Conservation (phyloP, 2,797 vertebrate genomes). For the Sebastolobus altivelis region DNA sequence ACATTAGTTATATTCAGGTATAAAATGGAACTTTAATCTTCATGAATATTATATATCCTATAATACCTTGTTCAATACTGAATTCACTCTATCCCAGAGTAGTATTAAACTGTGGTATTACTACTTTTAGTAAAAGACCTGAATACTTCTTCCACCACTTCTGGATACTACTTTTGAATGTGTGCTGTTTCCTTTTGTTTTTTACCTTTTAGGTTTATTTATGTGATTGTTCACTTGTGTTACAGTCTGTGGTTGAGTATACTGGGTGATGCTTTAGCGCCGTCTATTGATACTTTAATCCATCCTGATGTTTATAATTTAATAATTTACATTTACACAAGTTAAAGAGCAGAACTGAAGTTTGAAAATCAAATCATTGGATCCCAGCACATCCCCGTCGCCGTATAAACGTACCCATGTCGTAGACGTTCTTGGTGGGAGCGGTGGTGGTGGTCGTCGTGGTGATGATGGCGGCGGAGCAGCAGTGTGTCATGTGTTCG, state of each 20-base stretch:
- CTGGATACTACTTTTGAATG: background rate
- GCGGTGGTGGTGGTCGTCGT: conserved; percentile 62
- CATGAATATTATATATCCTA: too few species aligned
- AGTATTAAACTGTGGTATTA: too few species aligned
- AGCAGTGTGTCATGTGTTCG: conserved; percentile 85
- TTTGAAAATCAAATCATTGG: background rate
- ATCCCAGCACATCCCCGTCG: too few species aligned
- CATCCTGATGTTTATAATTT: background rate
- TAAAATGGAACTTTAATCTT: too few species aligned
- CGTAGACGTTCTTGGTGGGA: conserved; percentile 91
- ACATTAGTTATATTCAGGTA: too few species aligned
- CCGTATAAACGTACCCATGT: conserved; percentile 89
- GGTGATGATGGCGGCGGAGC: conserved; percentile 82
- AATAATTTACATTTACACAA: too few species aligned
- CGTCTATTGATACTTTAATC: too few species aligned
- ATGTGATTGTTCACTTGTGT: background rate
- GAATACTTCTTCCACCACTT: too few species aligned
- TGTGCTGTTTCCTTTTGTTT: background rate
- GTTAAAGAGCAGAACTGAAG: background rate
- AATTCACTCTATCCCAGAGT: too few species aligned
- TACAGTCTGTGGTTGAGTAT: background rate
- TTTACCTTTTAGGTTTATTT: background rate
- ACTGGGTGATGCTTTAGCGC: too few species aligned
- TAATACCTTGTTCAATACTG: too few species aligned
- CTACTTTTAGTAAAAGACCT: too few species aligned